Evolutionary conservation across 2,888 invertebrate genomes (phyloP).

Genomic region (Philopedon plagiatum): DNA sequence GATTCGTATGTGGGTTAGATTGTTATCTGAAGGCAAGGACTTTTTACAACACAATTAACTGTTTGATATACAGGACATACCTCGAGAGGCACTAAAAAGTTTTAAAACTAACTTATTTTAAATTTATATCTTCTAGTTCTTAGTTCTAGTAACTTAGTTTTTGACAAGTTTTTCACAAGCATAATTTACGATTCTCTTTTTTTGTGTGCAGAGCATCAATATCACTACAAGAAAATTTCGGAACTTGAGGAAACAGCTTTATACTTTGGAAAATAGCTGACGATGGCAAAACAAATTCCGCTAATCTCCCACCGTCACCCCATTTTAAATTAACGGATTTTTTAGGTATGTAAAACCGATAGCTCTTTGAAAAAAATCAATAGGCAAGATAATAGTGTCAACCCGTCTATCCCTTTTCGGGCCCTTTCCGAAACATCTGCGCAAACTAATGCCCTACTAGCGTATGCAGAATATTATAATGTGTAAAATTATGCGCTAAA

Average conservation of each 20-base stretch:
- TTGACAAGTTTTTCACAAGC: too few relatives aligned
- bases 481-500: conserved; percentile 60
- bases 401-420: conserved; percentile 46
- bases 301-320: conserved; percentile 41
- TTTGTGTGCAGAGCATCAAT: too few relatives aligned
- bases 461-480: conserved; percentile 63
- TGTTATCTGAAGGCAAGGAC: conserved; percentile 14
- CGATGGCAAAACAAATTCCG: not conserved
- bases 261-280: conserved; percentile 2
- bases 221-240: too few relatives aligned
- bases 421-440: conserved; percentile 50
- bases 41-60: not conserved
- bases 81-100: too few relatives aligned
- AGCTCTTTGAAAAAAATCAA: conserved; percentile 48
- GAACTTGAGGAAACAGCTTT: too few relatives aligned
- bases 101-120: too few relatives aligned
- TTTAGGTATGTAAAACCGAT: conserved; percentile 51
- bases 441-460: conserved; percentile 50
- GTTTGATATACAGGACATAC: not conserved
- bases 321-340: conserved; percentile 40
- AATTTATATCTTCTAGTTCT: too few relatives aligned
- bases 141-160: too few relatives aligned
- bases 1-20: conserved; percentile 16
- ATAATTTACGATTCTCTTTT: too few relatives aligned
- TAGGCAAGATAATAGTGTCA: conserved; percentile 53